phyloP scores from a whole-genome alignment of 2,113 vertebrate genomes.

The Lepisosteus osseus region DNA sequence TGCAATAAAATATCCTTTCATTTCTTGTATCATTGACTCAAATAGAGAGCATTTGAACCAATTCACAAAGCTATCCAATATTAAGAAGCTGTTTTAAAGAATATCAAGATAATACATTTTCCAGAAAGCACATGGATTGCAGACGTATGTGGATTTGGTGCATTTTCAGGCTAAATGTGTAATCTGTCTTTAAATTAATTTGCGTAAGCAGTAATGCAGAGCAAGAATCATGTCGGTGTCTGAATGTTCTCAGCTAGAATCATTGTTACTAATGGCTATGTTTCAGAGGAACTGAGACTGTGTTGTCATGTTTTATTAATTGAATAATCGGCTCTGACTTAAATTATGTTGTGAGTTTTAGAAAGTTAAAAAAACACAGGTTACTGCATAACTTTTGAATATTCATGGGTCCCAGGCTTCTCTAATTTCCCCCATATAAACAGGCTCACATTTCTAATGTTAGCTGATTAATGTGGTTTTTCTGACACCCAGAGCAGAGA shows the following conservation, averaged over 20 bases:
- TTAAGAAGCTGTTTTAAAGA: no score
- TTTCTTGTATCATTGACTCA: no score
- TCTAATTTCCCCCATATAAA: slow-evolving; percentile 11
- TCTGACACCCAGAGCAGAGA: slow-evolving; percentile 8
- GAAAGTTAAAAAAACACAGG: not conserved
- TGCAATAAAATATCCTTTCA: no score
- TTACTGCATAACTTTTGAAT: slow-evolving; percentile 5
- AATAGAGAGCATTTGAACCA: no score
- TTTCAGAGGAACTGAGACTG: not conserved
- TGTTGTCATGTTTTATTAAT: slow-evolving; percentile 10
- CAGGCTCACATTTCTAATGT: slow-evolving; percentile 4
- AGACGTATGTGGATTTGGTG: no score
- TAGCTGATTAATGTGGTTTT: slow-evolving; percentile 14
- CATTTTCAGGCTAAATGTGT: not conserved
- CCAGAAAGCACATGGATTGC: no score
- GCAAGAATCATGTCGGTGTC: not conserved
- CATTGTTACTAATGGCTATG: slow-evolving; percentile 10
- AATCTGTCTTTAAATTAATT: not conserved
- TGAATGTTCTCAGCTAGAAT: slow-evolving; percentile 8
- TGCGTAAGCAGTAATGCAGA: not conserved
- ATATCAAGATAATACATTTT: no score
- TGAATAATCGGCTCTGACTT: not conserved
- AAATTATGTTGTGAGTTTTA: slow-evolving; percentile 9
- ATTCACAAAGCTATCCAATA: no score
- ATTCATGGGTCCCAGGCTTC: slow-evolving; percentile 1